A percentile compares a stretch with the other conserved stretches of the same genome.
phyloP scores from a whole-genome alignment of 2,113 vertebrate genomes.

The Chaetorhynchus papuensis region DNA sequence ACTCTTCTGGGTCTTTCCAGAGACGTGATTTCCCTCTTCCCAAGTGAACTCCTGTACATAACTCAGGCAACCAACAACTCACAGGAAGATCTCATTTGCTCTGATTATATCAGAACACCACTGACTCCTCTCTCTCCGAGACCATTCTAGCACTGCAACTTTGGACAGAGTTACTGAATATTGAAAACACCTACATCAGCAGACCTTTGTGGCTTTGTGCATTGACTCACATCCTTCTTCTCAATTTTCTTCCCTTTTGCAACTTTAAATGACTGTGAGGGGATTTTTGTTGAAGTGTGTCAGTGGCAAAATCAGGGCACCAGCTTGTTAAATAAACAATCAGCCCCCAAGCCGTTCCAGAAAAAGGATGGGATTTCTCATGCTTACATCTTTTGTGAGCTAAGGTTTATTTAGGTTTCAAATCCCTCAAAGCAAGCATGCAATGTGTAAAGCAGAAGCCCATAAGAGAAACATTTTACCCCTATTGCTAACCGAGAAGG shows the following conservation, averaged over 20 bases:
- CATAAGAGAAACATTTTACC: background rate
- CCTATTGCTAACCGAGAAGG: background rate
- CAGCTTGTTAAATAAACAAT: slow-evolving; percentile 44
- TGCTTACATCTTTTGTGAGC: background rate
- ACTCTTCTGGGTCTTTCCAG: background rate
- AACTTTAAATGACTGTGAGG: background rate
- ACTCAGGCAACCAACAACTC: background rate
- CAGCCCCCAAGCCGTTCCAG: background rate
- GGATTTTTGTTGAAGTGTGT: background rate
- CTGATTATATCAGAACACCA: background rate
- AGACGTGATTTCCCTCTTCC: background rate
- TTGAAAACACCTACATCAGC: background rate
- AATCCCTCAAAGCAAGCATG: background rate
- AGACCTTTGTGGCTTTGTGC: background rate
- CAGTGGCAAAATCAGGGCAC: slow-evolving; percentile 29
- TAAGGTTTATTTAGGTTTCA: slow-evolving; percentile 34
- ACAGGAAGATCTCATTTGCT: background rate
- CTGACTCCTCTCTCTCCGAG: background rate
- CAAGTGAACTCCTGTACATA: background rate
- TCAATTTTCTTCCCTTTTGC: background rate
- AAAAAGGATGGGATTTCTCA: slow-evolving; percentile 19
- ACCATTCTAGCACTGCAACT: background rate
- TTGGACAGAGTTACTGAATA: background rate
- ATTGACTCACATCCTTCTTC: background rate
- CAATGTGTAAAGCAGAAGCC: slow-evolving; percentile 14